Evolutionary conservation across 92 coral and sea anemone species (phyloP).

Genomic region (Muricea muricata): DNA sequence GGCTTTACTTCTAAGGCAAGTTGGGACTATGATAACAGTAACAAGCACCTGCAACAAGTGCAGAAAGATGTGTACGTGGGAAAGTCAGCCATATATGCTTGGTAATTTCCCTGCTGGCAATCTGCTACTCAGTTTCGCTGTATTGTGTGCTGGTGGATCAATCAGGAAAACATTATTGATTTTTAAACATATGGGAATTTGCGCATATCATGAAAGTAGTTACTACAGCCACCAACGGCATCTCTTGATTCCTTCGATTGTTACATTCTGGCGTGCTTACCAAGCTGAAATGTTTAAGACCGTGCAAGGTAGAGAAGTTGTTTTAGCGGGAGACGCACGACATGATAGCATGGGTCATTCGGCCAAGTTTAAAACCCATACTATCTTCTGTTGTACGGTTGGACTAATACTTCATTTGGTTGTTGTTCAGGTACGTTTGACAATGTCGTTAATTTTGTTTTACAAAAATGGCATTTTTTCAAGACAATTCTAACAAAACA

Average conservation of each 20-base stretch:
- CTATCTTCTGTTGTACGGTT: neutral
- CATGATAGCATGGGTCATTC: slow-evolving; percentile 57
- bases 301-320: slow-evolving; percentile 51
- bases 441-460: too few relatives aligned
- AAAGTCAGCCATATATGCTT: slow-evolving; percentile 66
- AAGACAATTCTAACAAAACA: neutral
- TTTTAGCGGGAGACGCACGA: slow-evolving; percentile 69
- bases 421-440: neutral
- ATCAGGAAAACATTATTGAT: slow-evolving; percentile 64
- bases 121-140: slow-evolving; percentile 63
- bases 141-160: slow-evolving; percentile 72
- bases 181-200: slow-evolving; percentile 63
- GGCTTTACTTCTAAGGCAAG: slow-evolving; percentile 42
- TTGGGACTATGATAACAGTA: slow-evolving; percentile 64
- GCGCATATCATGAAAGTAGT: slow-evolving; percentile 53
- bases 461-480: slow-evolving; percentile 70
- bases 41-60: slow-evolving; percentile 52
- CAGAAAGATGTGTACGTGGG: slow-evolving; percentile 50
- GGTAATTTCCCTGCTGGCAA: slow-evolving; percentile 68
- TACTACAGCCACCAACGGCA: slow-evolving; percentile 68
- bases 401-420: neutral
- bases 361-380: neutral
- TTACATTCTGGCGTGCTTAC: slow-evolving; percentile 53
- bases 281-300: slow-evolving; percentile 45
- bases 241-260: slow-evolving; percentile 63